phyloP scores from a whole-genome alignment of 1,140 invertebrate species.

The Battus philenor region DNA sequence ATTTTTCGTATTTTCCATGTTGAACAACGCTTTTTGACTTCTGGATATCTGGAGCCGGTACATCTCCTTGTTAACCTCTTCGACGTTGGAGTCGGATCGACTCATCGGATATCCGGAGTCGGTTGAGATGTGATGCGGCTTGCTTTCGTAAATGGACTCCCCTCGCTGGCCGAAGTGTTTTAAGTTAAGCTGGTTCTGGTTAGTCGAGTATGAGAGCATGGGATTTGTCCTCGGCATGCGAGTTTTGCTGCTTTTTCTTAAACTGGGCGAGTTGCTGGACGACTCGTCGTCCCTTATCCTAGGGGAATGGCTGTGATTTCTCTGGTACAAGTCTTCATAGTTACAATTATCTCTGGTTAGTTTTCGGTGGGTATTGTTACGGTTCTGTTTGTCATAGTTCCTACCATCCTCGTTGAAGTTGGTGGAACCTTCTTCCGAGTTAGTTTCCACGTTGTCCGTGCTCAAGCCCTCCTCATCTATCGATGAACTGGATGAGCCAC shows the following conservation, averaged over 20 bases:
- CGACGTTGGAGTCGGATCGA: conserved; percentile 70
- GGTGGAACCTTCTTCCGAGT: conserved; percentile 72
- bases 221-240: conserved; percentile 75
- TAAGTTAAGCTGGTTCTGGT: conserved; percentile 63
- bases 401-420: conserved; percentile 72
- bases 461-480: conserved; percentile 75
- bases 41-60: conserved; percentile 72
- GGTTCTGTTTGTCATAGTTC: conserved; percentile 75
- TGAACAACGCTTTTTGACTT: conserved; percentile 70
- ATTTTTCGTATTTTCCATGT: conserved; percentile 66
- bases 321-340: conserved; percentile 73
- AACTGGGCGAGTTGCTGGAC: conserved; percentile 67
- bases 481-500: conserved; percentile 76
- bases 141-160: conserved; percentile 64
- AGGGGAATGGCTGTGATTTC: conserved; percentile 61
- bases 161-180: conserved; percentile 71
- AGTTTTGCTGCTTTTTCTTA: conserved; percentile 63
- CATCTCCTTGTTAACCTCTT: conserved; percentile 75
- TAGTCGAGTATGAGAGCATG: conserved; percentile 70
- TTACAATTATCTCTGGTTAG: conserved; percentile 68
- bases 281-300: conserved; percentile 63
- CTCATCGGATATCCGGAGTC: conserved; percentile 66
- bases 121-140: conserved; percentile 64
- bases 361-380: conserved; percentile 70
- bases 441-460: conserved; percentile 75